phyloP scores from a whole-genome alignment of 2,113 vertebrate species.

The Helogale parvula region DNA sequence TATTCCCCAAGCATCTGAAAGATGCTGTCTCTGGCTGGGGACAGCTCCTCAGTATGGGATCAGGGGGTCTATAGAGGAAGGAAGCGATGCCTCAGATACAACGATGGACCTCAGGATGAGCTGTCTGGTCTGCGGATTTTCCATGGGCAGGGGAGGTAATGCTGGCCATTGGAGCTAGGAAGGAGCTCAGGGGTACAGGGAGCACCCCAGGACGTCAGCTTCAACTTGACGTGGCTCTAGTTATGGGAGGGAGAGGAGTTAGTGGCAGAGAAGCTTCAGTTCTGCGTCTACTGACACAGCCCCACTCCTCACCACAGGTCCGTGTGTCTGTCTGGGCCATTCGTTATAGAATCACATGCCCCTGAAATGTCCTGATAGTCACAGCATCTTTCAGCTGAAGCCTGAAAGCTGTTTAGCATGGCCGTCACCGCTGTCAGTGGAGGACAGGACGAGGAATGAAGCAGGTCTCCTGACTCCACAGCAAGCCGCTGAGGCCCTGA shows the following conservation, averaged over 20 bases:
- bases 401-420: neutral
- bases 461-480: slow-evolving; percentile 42
- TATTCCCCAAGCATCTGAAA: neutral
- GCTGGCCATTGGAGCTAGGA: neutral
- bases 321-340: neutral
- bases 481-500: neutral
- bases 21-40: neutral
- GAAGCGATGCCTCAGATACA: neutral
- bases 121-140: neutral
- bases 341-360: neutral
- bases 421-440: neutral
- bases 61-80: neutral
- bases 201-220: neutral
- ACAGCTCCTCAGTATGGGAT: neutral
- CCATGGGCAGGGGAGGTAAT: neutral
- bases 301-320: neutral
- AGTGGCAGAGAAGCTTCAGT: neutral
- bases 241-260: neutral
- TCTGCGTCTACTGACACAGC: neutral
- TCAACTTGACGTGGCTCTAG: neutral
- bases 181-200: neutral
- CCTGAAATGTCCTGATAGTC: neutral
- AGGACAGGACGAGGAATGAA: slow-evolving; percentile 36
- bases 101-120: neutral
- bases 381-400: slow-evolving; percentile 43